Evolutionary conservation across 2,888 invertebrate genomes (phyloP).

Genomic region (Hydrotaea cyrtoneurina): DNA sequence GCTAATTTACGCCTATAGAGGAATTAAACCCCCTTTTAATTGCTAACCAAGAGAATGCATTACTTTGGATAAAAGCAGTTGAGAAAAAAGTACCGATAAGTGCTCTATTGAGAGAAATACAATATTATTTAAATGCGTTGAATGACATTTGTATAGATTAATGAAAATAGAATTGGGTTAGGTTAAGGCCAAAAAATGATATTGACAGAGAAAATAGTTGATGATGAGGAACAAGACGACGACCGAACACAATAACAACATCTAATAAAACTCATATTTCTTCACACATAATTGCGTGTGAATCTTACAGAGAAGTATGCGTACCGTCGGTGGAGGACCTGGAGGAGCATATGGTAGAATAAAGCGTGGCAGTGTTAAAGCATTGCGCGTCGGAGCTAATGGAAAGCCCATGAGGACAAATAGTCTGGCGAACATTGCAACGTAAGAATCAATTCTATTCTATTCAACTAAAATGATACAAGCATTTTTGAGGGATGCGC

Average conservation of each 20-base stretch:
- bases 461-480: constrained; percentile 43
- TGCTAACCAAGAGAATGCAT: neutral
- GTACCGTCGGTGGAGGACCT: constrained; percentile 72
- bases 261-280: constrained; percentile 69
- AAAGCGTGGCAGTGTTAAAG: constrained; percentile 75
- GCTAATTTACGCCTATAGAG: too few species aligned
- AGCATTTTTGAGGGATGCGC: constrained; percentile 44
- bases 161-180: constrained; percentile 64
- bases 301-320: constrained; percentile 81
- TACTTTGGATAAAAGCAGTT: constrained; percentile 13
- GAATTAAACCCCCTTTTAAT: neutral
- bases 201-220: constrained; percentile 38
- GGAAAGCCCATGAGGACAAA: constrained; percentile 79
- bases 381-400: constrained; percentile 77
- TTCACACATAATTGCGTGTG: constrained; percentile 73
- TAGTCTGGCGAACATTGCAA: constrained; percentile 79
- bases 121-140: neutral
- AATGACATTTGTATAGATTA: constrained; percentile 11
- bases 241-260: constrained; percentile 58
- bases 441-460: constrained; percentile 77
- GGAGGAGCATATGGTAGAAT: constrained; percentile 70
- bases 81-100: neutral
- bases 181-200: constrained; percentile 46
- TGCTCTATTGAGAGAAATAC: neutral
- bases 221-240: constrained; percentile 41